phyloP scores from a whole-genome alignment of 2,113 vertebrate genomes.

The Asarcornis scutulata region DNA sequence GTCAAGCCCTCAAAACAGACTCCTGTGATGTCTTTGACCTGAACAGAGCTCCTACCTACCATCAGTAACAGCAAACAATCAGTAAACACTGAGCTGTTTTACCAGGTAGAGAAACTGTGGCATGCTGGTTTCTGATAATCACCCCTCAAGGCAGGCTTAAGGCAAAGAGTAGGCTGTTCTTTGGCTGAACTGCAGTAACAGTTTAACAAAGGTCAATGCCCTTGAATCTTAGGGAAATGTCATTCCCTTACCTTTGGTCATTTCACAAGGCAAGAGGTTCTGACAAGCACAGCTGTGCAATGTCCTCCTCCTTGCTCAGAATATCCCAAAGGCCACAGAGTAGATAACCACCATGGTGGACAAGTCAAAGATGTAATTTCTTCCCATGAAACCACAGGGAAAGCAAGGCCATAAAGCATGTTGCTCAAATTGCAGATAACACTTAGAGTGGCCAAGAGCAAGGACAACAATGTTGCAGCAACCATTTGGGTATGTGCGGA shows the following conservation, averaged over 20 bases:
- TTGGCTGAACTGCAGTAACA: accelerated
- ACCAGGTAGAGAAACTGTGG: background rate
- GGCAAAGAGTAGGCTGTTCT: background rate
- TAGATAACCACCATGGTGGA: background rate
- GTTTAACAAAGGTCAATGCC: background rate
- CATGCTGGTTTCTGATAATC: background rate
- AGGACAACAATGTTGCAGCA: background rate
- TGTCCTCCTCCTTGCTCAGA: background rate
- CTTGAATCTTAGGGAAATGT: background rate
- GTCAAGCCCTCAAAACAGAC: background rate
- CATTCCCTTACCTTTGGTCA: background rate
- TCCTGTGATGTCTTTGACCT: background rate
- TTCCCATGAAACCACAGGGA: accelerated
- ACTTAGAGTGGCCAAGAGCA: background rate
- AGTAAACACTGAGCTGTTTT: background rate
- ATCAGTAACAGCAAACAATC: background rate
- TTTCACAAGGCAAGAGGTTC: background rate
- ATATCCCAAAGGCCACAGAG: background rate
- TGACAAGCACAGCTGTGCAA: background rate
- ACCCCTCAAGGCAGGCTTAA: background rate
- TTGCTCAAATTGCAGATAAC: background rate
- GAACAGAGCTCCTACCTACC: background rate
- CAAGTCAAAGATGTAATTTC: background rate
- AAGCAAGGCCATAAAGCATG: background rate
- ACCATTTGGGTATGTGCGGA: background rate